phyloP scores from a whole-genome alignment of 2,113 vertebrate genomes.

The Haemorhous mexicanus region DNA sequence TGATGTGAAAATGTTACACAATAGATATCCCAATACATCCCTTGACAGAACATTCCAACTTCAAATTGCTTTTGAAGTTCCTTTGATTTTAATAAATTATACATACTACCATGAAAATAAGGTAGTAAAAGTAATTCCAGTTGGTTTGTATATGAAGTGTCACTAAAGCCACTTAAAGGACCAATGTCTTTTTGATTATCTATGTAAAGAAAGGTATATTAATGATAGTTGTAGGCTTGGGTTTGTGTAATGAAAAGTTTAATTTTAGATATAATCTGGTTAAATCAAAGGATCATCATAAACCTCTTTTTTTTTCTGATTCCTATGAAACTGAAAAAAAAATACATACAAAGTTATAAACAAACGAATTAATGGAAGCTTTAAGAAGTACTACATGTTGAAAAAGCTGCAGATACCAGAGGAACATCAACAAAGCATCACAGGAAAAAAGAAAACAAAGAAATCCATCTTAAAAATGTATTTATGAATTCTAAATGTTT shows the following conservation, averaged over 20 bases:
- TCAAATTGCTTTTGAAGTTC: background rate
- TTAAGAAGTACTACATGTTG: background rate
- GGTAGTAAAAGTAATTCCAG: background rate
- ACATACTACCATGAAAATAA: background rate
- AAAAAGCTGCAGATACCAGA: background rate
- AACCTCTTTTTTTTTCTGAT: background rate
- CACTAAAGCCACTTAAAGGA: background rate
- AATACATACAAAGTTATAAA: background rate
- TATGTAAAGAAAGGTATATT: background rate
- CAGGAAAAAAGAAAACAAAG: background rate
- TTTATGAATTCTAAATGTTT: background rate
- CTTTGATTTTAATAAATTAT: background rate
- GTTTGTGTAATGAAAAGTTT: background rate
- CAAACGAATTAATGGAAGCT: background rate
- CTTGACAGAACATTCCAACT: background rate
- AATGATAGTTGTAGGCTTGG: background rate
- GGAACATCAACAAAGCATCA: background rate
- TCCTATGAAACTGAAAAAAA: background rate
- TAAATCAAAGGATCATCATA: background rate
- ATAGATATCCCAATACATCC: background rate
- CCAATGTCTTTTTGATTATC: background rate
- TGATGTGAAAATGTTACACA: background rate
- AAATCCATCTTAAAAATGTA: background rate
- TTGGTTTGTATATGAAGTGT: background rate
- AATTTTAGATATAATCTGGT: background rate